phyloP scores from a whole-genome alignment of 2,113 vertebrate species.

The Myiozetetes cayanensis region DNA sequence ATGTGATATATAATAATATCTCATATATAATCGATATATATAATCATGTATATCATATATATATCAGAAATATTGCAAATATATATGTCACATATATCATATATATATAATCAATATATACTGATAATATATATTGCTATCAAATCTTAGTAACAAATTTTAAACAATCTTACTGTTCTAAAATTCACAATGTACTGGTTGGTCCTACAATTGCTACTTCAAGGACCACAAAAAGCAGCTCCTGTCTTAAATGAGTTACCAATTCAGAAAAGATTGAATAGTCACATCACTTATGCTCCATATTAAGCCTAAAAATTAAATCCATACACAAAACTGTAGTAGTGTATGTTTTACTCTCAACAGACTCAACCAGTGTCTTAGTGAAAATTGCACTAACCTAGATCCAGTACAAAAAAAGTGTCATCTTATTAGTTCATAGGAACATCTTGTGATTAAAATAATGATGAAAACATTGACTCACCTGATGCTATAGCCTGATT shows the following conservation, averaged over 20 bases:
- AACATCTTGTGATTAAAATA: not conserved
- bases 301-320: not conserved
- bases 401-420: not conserved
- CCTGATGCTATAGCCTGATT: not conserved
- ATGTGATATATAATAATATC: not conserved
- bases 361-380: not conserved
- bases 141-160: not conserved
- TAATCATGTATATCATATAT: not conserved
- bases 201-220: not conserved
- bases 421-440: not conserved
- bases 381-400: not conserved
- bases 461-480: not conserved
- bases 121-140: not conserved
- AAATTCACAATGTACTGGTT: not conserved
- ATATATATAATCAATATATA: not conserved
- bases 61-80: not conserved
- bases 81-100: not conserved
- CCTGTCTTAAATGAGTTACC: not conserved
- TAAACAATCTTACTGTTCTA: not conserved
- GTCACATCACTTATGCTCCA: not conserved
- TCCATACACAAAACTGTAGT: not conserved
- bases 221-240: not conserved
- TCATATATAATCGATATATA: not conserved
- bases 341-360: not conserved
- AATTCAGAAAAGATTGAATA: not conserved